phyloP scores from a whole-genome alignment of 2,113 vertebrate species.

The Pygoscelis antarcticus region DNA sequence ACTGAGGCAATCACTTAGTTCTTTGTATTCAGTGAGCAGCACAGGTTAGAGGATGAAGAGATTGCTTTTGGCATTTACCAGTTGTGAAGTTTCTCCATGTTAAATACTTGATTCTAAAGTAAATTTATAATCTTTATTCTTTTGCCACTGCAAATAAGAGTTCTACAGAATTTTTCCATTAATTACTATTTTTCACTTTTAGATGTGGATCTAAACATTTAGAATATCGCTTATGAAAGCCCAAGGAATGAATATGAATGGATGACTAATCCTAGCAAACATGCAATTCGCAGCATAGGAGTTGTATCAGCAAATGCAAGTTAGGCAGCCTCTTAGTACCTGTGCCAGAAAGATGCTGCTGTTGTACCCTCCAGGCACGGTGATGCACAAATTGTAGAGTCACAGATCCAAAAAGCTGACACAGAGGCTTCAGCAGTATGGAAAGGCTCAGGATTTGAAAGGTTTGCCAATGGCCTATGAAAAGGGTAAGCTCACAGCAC shows the following conservation, averaged over 20 bases:
- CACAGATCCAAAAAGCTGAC: background rate
- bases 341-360: background rate
- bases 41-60: background rate
- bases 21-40: constrained; percentile 48
- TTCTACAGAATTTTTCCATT: background rate
- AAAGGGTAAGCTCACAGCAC: background rate
- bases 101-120: constrained; percentile 34
- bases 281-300: background rate
- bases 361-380: background rate
- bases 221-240: background rate
- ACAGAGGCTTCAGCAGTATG: background rate
- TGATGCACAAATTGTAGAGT: background rate
- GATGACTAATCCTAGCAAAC: background rate
- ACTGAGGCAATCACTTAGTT: constrained; percentile 23
- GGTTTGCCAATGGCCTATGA: background rate
- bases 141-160: constrained; percentile 4
- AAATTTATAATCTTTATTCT: constrained; percentile 54
- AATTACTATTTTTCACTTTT: background rate
- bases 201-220: background rate
- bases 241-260: background rate
- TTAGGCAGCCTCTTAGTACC: background rate
- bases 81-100: background rate
- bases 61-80: constrained; percentile 6
- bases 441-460: background rate
- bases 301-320: background rate